A percentile compares a stretch with the other conserved stretches of the same genome.
Evolutionary conservation across 1,140 invertebrate genomes (phyloP).

Genomic region (Hirudo medicinalis): DNA sequence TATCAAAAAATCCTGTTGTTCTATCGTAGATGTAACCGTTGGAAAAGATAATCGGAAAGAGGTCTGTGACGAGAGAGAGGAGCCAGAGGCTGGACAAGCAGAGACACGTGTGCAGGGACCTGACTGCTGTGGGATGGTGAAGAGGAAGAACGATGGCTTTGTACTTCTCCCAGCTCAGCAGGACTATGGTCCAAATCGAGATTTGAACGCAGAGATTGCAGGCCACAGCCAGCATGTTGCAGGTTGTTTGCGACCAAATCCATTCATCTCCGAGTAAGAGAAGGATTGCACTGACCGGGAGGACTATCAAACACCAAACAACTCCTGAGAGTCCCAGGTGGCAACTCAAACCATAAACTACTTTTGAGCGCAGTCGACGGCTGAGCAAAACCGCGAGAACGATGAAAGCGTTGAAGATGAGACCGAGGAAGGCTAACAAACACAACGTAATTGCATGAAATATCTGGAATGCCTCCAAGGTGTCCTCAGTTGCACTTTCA

Average conservation of each 20-base stretch:
- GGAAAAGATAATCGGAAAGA: slow-evolving; percentile 11
- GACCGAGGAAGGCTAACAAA: not conserved
- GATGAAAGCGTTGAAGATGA: slow-evolving; percentile 14
- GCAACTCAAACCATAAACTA: not conserved
- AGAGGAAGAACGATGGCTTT: slow-evolving; percentile 9
- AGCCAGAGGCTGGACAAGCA: not conserved
- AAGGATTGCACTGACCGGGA: not conserved
- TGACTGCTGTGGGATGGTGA: slow-evolving; percentile 3
- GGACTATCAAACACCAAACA: not conserved
- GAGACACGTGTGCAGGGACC: not conserved
- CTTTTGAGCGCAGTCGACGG: slow-evolving; percentile 8
- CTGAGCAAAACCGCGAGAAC: slow-evolving; percentile 2
- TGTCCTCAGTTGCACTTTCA: too few species aligned
- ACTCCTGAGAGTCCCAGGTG: slow-evolving; percentile 3
- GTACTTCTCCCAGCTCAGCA: slow-evolving; percentile 16
- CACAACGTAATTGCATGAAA: too few species aligned
- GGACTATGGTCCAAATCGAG: slow-evolving; percentile 12
- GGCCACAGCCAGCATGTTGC: not conserved
- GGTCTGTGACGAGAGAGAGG: not conserved
- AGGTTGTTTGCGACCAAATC: not conserved
- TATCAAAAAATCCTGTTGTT: not conserved
- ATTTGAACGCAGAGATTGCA: not conserved
- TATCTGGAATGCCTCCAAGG: too few species aligned
- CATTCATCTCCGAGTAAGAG: not conserved
- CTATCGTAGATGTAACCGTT: not conserved